Base-by-base conservation (phyloP, 2,113 vertebrate species). In the Heterocephalus glaber region DNA sequence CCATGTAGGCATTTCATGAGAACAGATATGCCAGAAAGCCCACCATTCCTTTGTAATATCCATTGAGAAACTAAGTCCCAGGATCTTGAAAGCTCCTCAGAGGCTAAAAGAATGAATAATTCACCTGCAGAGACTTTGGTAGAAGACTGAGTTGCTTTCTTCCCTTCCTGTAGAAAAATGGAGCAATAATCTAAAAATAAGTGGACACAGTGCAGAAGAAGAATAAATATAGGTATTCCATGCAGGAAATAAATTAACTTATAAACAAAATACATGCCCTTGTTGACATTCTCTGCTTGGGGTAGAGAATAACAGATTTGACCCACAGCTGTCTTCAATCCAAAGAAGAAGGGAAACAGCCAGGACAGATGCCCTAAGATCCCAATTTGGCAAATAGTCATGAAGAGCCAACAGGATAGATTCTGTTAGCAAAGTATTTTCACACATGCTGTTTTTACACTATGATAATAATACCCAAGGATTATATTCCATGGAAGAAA, bases 101-200 rank as follows among this genome's bases (percentile, higher is more conserved):
- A 97, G 38, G 22, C 61, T 60, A 47, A 89, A 38, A 63, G 56
- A 84, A 89, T 86, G 30, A 82, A 33, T 56, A 72, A 61, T 89
- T 90, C 12, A 66, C 54, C 17, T 56, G 30, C 47, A 14, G 38
- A 89, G 79, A 70, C 83, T 77, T 81, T 38, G 58, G 38, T 92
- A 58, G 52, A 82, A n/a, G 90, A 66, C 5, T 47, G 58, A 94
- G 58, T 74, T 89, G 47, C 8, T 54, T 28, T 8, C 10, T 52
- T 86, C 17, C 11, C 35, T 76, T 88, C 41, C 38, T 84, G 41
- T 77, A 89, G 63, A 70, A 68, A 44, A 60, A 83, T 52, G 22
- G 19, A 82, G 16, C 1, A 49, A 77, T 49, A 52, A 44, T 93
- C 38, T 82, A 68, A 82, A 91, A 86, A 17, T 58, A 72, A 61